These are phyloP conservation scores for Theonella swinhoei DNA, from an alignment of 37 sponge, comb jelly and placozoan genomes.

Conservation along the genomic window DNA sequence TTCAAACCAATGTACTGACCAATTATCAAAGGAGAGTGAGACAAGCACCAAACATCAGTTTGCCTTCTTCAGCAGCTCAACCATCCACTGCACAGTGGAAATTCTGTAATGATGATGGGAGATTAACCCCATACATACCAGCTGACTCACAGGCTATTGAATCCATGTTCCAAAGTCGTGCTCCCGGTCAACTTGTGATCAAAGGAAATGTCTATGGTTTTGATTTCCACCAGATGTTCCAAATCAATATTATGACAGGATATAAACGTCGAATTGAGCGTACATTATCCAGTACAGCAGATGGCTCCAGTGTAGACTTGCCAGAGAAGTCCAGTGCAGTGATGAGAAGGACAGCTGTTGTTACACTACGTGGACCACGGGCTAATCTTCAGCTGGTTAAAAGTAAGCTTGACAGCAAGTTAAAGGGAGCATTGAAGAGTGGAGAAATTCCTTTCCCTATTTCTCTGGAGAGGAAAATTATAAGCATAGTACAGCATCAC, in stretches of 20 bases:
- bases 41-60: not conserved
- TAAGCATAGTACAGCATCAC: slow-evolving; percentile 17
- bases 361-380: slow-evolving; percentile 43
- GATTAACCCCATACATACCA: slow-evolving; percentile 36
- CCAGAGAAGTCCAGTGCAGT: not conserved
- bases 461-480: slow-evolving; percentile 34
- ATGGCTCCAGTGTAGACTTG: too few relatives aligned
- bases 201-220: slow-evolving; percentile 29
- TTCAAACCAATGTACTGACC: slow-evolving; percentile 60
- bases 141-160: slow-evolving; percentile 49
- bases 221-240: slow-evolving; percentile 57
- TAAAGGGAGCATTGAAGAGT: not conserved
- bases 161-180: slow-evolving; percentile 29
- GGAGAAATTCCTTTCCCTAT: not conserved
- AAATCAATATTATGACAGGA: slow-evolving; percentile 38
- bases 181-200: slow-evolving; percentile 28
- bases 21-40: slow-evolving; percentile 19
- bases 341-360: not conserved
- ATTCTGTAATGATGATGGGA: slow-evolving; percentile 38
- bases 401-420: slow-evolving; percentile 6
- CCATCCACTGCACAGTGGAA: slow-evolving; percentile 39
- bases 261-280: slow-evolving; percentile 36
- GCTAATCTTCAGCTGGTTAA: slow-evolving; percentile 30
- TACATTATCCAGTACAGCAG: too few relatives aligned
- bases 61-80: not conserved